Evolutionary conservation across 2,113 vertebrate species (phyloP).

Genomic region (Pseudopipra pipra): DNA sequence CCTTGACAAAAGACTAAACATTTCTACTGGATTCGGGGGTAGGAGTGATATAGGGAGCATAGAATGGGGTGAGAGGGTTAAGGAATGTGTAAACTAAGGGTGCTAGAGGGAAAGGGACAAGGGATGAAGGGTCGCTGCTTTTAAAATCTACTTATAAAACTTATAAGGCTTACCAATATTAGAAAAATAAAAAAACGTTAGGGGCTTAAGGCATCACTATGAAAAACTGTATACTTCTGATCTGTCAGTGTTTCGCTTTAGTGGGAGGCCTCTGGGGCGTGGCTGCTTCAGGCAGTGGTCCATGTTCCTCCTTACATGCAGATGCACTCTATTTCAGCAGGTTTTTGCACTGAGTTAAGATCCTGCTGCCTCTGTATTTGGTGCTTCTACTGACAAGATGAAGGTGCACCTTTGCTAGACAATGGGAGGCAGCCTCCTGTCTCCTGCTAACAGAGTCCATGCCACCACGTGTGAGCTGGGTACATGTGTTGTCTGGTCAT

Average conservation of each 20-base stretch:
- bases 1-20: too few species aligned
- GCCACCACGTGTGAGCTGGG: rapidly evolving
- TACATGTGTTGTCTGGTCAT: neutral
- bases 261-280: neutral
- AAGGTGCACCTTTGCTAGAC: neutral
- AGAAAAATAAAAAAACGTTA: too few species aligned
- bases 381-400: neutral
- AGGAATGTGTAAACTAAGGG: too few species aligned
- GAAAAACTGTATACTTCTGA: neutral
- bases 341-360: neutral
- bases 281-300: neutral
- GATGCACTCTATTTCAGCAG: neutral
- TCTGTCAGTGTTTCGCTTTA: neutral
- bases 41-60: too few species aligned
- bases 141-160: too few species aligned
- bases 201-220: too few species aligned
- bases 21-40: too few species aligned
- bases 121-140: too few species aligned
- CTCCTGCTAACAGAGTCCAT: neutral
- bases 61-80: too few species aligned
- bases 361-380: neutral
- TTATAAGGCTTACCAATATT: too few species aligned
- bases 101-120: too few species aligned
- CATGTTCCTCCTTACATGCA: neutral
- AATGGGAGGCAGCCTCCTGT: neutral